phyloP scores from a whole-genome alignment of 2,888 invertebrate genomes.

The Myathropa florea region DNA sequence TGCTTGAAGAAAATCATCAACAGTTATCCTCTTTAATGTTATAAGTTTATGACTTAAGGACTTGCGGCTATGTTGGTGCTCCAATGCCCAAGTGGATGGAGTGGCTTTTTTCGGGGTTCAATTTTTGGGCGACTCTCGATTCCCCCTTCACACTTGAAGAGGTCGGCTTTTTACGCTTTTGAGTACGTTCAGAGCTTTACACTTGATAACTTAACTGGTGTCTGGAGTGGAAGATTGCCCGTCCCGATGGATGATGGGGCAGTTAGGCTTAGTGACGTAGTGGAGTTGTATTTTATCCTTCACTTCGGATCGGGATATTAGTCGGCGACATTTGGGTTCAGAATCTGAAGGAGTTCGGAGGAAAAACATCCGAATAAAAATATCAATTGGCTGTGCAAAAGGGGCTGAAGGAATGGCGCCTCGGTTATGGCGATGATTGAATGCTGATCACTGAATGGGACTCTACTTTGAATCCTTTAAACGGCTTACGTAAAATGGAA shows the following conservation, averaged over 20 bases:
- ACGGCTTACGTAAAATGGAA: no score
- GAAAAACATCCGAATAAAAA: no score
- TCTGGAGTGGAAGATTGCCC: conserved; percentile 6
- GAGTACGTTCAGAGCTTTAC: conserved; percentile 42
- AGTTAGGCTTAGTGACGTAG: background rate
- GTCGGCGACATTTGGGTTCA: no score
- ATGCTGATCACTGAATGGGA: no score
- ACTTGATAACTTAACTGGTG: conserved; percentile 54
- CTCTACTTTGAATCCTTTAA: no score
- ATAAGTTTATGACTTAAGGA: conserved; percentile 71
- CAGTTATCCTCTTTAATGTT: conserved; percentile 71
- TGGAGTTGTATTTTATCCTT: background rate
- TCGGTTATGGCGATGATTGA: no score
- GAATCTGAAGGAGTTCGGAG: no score
- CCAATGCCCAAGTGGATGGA: background rate
- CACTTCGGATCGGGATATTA: no score
- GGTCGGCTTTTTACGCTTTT: conserved; percentile 23
- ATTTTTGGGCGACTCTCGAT: conserved; percentile 33
- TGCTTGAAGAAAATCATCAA: conserved; percentile 68
- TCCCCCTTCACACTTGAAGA: conserved; percentile 26
- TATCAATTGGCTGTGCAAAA: no score
- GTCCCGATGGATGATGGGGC: background rate
- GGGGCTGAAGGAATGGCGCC: no score
- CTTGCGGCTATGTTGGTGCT: conserved; percentile 57
- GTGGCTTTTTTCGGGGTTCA: conserved; percentile 15